phyloP scores from a whole-genome alignment of 2,888 invertebrate genomes.

The Nycteola revayana region DNA sequence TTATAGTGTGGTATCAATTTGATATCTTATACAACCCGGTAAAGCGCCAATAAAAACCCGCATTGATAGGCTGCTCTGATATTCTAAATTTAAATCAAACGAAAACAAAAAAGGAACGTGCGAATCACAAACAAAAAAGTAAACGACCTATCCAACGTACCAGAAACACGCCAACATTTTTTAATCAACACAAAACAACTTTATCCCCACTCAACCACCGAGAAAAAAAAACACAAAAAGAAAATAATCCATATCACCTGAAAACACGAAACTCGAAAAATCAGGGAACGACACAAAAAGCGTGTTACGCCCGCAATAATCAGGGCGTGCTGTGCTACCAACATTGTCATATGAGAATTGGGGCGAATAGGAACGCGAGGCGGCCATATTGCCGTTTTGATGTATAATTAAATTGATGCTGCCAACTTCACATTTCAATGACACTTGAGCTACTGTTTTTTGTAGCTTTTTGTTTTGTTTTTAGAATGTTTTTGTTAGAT shows the following conservation, averaged over 20 bases:
- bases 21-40: too few relatives aligned
- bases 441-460: not conserved
- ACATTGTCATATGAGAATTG: constrained; percentile 35
- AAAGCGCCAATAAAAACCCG: too few relatives aligned
- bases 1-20: too few relatives aligned
- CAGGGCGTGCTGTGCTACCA: constrained; percentile 30
- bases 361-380: constrained; percentile 34
- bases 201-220: not conserved
- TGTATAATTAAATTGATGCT: constrained; percentile 36
- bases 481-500: too few relatives aligned
- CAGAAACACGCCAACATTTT: too few relatives aligned
- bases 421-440: not conserved
- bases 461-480: not conserved
- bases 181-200: too few relatives aligned
- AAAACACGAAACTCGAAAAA: constrained; percentile 19
- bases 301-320: constrained; percentile 30
- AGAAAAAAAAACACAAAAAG: not conserved
- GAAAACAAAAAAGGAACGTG: too few relatives aligned
- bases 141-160: too few relatives aligned
- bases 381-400: constrained; percentile 33
- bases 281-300: constrained; percentile 25
- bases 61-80: too few relatives aligned
- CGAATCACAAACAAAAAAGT: too few relatives aligned
- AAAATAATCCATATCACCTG: constrained; percentile 2
- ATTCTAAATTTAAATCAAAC: too few relatives aligned